Conservation (phyloP, 2,113 vertebrate genomes). For the Gymnogyps californianus region DNA sequence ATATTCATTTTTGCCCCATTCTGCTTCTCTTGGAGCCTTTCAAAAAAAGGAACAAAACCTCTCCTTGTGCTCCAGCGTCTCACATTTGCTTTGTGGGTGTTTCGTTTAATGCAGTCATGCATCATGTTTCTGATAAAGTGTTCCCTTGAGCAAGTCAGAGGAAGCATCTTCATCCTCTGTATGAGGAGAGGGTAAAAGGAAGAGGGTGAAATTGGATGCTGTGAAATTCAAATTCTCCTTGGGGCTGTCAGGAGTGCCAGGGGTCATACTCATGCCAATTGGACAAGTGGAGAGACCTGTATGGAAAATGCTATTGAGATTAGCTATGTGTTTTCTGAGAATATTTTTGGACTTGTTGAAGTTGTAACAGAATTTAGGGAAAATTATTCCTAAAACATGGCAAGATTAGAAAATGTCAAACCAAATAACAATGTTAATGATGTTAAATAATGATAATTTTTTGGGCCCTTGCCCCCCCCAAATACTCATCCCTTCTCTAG, state of each 20-base stretch:
- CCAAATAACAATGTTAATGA: background rate
- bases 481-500: background rate
- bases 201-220: background rate
- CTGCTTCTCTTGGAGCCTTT: background rate
- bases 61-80: background rate
- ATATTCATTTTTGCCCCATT: background rate
- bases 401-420: background rate
- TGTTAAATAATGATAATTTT: background rate
- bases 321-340: background rate
- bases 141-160: background rate
- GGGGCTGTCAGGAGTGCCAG: background rate
- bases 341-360: background rate
- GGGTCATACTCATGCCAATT: background rate
- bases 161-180: background rate
- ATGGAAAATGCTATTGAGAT: background rate
- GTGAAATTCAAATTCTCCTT: background rate
- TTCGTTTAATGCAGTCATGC: background rate
- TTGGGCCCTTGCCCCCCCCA: accelerated
- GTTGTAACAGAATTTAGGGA: background rate
- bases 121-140: background rate
- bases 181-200: background rate
- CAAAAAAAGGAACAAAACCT: background rate
- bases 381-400: background rate
- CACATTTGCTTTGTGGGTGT: background rate
- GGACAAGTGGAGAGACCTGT: background rate